Base-by-base conservation (phyloP, 2,888 invertebrate species). In the Stegophylla sp. region DNA sequence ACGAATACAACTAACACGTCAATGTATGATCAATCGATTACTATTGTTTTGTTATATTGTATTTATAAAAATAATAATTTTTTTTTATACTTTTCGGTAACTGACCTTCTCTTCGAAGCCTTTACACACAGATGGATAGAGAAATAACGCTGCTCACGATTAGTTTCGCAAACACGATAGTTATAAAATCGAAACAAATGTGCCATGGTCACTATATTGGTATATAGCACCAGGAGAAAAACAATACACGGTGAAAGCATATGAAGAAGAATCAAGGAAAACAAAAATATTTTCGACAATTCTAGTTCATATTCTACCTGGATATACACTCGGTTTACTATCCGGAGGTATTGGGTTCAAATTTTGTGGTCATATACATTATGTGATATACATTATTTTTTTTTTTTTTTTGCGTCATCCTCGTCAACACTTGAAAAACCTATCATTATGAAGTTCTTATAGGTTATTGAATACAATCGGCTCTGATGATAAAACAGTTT, bases 81-180 rank as follows among this genome's bases (percentile, higher is more conserved):
- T 73, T 45, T 26, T 17, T 10, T 66, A 45, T 61, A 45, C 20
- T 28, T 74, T 74, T 63, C 9, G 63, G 34, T 28, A 20, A 28
- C 48, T 48, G 74, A 48, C 74, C 74, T 74, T 63, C 56, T 63
- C 45, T 48, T 34, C 7, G 34, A 34, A 34, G 34, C 3, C 34
- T 34, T 28, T 63, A 63, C 15, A n/a, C 28, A 59, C 15, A n/a
- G 45, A 59, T 48, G 53, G 66, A 76, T 76, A 75, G 51, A 64
- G 12, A 67, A 23, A 66, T 45, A 69, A 53, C 34, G 69, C 20
- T 48, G 69, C 20, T 61, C 77, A 79, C 77, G 77, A 67, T 69
- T 45, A 41, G 69, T 79, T 79, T 79, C 77, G 77, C 69, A 79
- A 79, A 79, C 67, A 69, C 59, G 34, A 79, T 71, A 26, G 10